A percentile compares a stretch with the other conserved stretches of the same genome.
phyloP scores from a whole-genome alignment of 2,888 invertebrate species.

The Antheraea yamamai region DNA sequence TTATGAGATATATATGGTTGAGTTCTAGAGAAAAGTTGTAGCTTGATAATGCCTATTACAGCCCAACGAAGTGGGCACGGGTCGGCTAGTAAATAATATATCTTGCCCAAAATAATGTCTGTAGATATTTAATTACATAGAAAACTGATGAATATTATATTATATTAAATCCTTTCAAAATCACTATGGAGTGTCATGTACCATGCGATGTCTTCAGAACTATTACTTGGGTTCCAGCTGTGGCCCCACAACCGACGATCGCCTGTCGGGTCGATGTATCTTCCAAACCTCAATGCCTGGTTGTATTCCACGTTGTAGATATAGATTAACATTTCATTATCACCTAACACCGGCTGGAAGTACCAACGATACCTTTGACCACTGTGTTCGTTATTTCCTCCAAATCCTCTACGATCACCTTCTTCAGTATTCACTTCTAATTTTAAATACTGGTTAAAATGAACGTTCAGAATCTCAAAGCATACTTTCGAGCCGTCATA shows the following conservation, averaged over 20 bases:
- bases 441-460: conserved; percentile 18
- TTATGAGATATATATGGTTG: too few relatives aligned
- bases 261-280: neutral
- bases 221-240: neutral
- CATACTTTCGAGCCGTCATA: neutral
- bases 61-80: too few relatives aligned
- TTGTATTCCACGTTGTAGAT: conserved; percentile 13
- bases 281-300: conserved; percentile 16
- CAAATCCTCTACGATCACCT: conserved; percentile 15
- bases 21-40: too few relatives aligned
- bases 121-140: too few relatives aligned
- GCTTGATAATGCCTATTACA: too few relatives aligned
- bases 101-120: too few relatives aligned
- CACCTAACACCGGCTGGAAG: conserved; percentile 4
- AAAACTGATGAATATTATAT: neutral
- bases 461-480: conserved; percentile 14
- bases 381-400: neutral
- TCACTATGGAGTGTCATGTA: neutral
- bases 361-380: conserved; percentile 16
- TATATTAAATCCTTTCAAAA: neutral
- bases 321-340: conserved; percentile 4
- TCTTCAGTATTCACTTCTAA: conserved; percentile 4
- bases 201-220: conserved; percentile 10
- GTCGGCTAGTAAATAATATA: too few relatives aligned
- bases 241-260: conserved; percentile 17